Conservation (phyloP, 2,113 vertebrate genomes). For the Sylvilagus bachmani region DNA sequence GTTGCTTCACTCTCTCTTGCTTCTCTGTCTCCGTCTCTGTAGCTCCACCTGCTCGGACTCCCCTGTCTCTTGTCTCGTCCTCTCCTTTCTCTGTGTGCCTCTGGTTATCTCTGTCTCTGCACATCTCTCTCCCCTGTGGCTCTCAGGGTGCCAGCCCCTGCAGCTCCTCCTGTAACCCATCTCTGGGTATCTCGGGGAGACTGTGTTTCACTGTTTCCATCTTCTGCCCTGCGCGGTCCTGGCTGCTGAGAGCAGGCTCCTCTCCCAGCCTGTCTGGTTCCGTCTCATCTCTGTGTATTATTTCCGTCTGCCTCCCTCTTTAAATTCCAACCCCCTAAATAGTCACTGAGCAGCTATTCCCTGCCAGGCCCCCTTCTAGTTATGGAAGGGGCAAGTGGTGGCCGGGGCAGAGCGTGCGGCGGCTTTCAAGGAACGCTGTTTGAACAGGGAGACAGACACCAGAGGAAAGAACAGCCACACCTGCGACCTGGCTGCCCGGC, state of each 20-base stretch:
- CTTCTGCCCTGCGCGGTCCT: constrained; percentile 31
- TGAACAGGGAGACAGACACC: neutral
- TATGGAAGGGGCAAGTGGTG: neutral
- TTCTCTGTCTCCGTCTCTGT: neutral
- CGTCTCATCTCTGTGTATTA: neutral
- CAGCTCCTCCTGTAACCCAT: constrained; percentile 55
- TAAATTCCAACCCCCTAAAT: neutral
- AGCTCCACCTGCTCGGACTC: too few species aligned
- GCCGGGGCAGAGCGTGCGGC: neutral
- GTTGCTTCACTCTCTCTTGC: neutral
- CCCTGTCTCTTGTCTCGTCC: neutral
- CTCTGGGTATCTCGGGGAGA: constrained; percentile 56
- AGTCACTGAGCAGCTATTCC: constrained; percentile 13
- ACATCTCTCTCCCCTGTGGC: neutral
- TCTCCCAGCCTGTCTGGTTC: constrained; percentile 18
- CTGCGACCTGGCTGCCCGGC: neutral
- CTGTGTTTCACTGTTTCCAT: constrained; percentile 76
- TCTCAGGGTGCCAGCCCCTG: neutral
- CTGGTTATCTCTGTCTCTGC: neutral
- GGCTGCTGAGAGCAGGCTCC: neutral
- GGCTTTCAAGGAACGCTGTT: neutral
- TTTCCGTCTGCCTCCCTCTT: neutral
- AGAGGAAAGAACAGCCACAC: neutral
- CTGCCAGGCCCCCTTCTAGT: neutral
- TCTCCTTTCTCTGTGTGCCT: neutral